Conservation (phyloP, 2,113 vertebrate genomes). For the Alligator mississippiensis region DNA sequence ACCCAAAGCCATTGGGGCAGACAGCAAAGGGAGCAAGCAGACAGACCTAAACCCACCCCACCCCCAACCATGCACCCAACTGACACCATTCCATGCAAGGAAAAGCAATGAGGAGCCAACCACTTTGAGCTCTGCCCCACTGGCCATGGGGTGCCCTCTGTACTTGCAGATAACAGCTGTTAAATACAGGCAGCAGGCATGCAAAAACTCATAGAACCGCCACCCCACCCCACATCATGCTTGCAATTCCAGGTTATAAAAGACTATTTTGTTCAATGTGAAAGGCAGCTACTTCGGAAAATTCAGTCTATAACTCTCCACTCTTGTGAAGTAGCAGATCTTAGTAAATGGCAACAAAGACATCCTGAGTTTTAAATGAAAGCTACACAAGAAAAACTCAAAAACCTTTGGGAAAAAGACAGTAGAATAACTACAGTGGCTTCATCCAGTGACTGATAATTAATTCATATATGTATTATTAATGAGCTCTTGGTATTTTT, state of each 20-base stretch:
- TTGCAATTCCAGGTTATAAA: slow-evolving; percentile 28
- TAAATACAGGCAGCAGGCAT: too few species aligned
- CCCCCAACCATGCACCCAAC: too few species aligned
- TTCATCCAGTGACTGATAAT: slow-evolving; percentile 21
- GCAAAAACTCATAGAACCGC: too few species aligned
- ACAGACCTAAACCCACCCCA: too few species aligned
- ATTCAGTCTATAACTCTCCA: neutral
- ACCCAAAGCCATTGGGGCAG: too few species aligned
- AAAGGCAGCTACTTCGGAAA: slow-evolving; percentile 37
- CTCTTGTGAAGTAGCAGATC: neutral
- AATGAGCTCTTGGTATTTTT: neutral
- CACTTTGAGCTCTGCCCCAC: too few species aligned
- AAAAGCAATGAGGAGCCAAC: too few species aligned
- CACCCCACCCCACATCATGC: too few species aligned
- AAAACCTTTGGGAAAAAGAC: slow-evolving; percentile 13
- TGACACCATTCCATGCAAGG: too few species aligned
- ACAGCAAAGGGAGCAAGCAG: too few species aligned
- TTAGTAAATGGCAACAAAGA: slow-evolving; percentile 19
- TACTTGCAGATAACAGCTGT: too few species aligned
- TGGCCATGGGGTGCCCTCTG: too few species aligned
- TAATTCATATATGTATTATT: neutral
- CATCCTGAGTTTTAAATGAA: slow-evolving; percentile 53
- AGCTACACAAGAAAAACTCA: slow-evolving; percentile 27
- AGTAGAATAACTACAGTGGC: neutral
- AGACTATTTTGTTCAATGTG: slow-evolving; percentile 32